A percentile compares a stretch with the other conserved stretches of the same genome.
Conservation (phyloP, 2,113 vertebrate species). For the Coptodon bakossiorum region DNA sequence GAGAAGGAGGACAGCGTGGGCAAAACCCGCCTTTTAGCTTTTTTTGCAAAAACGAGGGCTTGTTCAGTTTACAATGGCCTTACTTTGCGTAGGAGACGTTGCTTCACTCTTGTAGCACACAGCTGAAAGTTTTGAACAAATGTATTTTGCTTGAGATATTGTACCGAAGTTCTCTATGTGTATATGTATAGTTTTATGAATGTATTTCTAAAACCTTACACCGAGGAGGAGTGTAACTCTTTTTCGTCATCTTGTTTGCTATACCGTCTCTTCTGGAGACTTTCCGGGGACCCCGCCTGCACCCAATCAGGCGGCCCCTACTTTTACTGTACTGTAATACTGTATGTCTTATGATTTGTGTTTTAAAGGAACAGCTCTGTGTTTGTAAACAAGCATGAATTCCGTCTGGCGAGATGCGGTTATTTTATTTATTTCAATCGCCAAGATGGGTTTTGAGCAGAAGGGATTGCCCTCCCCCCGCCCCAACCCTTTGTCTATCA, state of each 20-base stretch:
- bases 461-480: not conserved
- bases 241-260: slow-evolving; percentile 38
- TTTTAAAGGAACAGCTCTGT: slow-evolving; percentile 19
- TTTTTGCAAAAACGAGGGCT: slow-evolving; percentile 61
- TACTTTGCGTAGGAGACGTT: slow-evolving; percentile 58
- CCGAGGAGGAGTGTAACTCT: slow-evolving; percentile 22
- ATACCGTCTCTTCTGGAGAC: slow-evolving; percentile 12
- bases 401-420: slow-evolving; percentile 19
- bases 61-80: slow-evolving; percentile 70
- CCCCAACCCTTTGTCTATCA: not conserved
- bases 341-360: slow-evolving; percentile 24
- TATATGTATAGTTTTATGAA: slow-evolving; percentile 70
- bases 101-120: slow-evolving; percentile 63
- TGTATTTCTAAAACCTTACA: slow-evolving; percentile 65
- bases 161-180: slow-evolving; percentile 56
- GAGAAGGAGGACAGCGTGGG: not conserved
- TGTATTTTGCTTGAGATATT: slow-evolving; percentile 71
- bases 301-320: not conserved
- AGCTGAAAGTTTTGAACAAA: slow-evolving; percentile 60
- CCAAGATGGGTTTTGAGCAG: slow-evolving; percentile 10
- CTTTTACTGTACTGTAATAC: slow-evolving; percentile 37
- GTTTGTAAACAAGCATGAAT: slow-evolving; percentile 39
- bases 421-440: slow-evolving; percentile 34
- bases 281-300: slow-evolving; percentile 20
- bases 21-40: slow-evolving; percentile 41